Evolutionary conservation across 2,888 invertebrate species (phyloP).

Genomic region (Metacarcinus magister): DNA sequence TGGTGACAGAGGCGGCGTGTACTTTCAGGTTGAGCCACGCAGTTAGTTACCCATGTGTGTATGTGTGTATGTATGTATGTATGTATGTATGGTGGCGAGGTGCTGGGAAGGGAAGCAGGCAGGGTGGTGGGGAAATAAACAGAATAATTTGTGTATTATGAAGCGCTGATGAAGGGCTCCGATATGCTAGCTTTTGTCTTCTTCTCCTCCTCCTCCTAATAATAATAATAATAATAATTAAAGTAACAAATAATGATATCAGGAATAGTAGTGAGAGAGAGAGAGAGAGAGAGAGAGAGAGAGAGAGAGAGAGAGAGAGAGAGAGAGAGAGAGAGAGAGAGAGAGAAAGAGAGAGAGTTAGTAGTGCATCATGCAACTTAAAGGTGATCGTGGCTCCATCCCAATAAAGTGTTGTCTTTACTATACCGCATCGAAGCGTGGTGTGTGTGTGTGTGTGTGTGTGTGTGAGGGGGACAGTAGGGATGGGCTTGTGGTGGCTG

Average conservation of each 20-base stretch:
- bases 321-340: constrained; percentile 26
- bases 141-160: not conserved
- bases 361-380: constrained; percentile 4
- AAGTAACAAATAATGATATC: too few species aligned
- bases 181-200: not conserved
- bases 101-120: not conserved
- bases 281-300: constrained; percentile 2
- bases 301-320: not conserved
- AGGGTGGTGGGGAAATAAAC: not conserved
- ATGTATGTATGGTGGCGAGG: not conserved
- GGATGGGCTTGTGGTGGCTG: not conserved
- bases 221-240: too few species aligned
- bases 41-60: too few species aligned
- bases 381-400: not conserved
- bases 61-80: too few species aligned
- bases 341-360: not conserved
- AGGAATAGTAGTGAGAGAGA: not conserved
- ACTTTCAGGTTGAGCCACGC: not conserved
- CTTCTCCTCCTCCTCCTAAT: too few species aligned
- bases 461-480: not conserved
- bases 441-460: not conserved
- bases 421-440: not conserved
- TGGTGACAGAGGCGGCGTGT: too few species aligned
- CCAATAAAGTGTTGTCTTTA: not conserved
- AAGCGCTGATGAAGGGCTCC: not conserved